Evolutionary conservation across 2,113 vertebrate genomes (phyloP).

Genomic region (Oreotrochilus melanogaster): DNA sequence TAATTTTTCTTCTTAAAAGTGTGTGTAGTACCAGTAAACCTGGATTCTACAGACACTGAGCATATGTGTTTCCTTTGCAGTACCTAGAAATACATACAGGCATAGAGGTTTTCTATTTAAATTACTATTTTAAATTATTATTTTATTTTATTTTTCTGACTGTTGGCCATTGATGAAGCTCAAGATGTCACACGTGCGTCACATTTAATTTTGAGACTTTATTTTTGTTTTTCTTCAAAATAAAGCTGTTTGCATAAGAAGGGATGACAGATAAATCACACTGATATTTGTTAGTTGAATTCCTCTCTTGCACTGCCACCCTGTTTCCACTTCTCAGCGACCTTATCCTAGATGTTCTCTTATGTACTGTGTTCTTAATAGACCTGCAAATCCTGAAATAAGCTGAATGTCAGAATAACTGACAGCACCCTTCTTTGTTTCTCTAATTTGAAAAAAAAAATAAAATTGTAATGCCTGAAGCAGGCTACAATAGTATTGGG

Average conservation of each 20-base stretch:
- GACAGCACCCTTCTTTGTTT: not conserved
- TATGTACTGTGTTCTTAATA: not conserved
- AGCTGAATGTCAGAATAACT: not conserved
- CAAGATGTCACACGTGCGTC: not conserved
- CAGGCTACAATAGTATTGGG: not conserved
- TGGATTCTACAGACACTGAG: not conserved
- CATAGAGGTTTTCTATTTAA: not conserved
- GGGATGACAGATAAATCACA: slow-evolving; percentile 55
- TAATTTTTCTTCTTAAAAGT: not conserved
- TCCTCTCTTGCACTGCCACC: slow-evolving; percentile 60
- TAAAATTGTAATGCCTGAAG: not conserved
- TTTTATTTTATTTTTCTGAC: not conserved
- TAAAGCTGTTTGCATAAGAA: not conserved
- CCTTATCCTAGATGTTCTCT: not conserved
- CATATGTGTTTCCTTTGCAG: not conserved
- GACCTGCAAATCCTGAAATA: not conserved
- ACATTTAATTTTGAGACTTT: not conserved
- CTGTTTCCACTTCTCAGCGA: not conserved
- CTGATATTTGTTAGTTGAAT: slow-evolving; percentile 65
- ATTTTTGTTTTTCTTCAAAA: not conserved
- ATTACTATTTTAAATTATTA: not conserved
- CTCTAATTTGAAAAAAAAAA: not conserved
- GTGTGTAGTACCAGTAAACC: not conserved
- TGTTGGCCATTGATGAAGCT: not conserved
- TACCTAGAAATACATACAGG: not conserved